Percentiles rank a stretch among this genome's conserved stretches.
phyloP scores from a whole-genome alignment of 2,113 vertebrate genomes.

The Progne subis region DNA sequence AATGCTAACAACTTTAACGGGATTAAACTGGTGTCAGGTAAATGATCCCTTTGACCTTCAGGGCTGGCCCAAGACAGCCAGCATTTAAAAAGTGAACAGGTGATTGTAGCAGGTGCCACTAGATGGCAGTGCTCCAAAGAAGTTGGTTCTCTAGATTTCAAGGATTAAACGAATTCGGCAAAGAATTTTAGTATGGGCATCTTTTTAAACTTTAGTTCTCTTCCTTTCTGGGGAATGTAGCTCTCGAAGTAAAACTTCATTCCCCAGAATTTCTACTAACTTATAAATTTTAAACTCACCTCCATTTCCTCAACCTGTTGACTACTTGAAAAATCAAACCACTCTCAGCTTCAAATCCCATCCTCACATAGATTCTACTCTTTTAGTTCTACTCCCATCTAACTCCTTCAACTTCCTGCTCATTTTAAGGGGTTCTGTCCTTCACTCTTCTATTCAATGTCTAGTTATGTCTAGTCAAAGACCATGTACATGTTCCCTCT shows the following conservation, averaged over 20 bases:
- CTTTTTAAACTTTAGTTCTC: not conserved
- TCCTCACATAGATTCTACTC: not conserved
- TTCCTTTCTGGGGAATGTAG: not conserved
- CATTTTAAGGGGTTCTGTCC: not conserved
- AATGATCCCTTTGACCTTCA: slow-evolving; percentile 19
- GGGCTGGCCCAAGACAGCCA: not conserved
- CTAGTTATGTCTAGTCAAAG: not conserved
- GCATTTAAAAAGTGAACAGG: not conserved
- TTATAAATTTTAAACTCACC: not conserved
- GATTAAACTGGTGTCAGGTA: not conserved
- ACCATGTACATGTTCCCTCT: not conserved
- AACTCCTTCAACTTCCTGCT: not conserved
- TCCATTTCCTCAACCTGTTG: not conserved
- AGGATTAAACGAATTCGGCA: not conserved
- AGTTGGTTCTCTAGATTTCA: not conserved
- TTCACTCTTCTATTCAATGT: not conserved
- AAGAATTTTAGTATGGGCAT: not conserved
- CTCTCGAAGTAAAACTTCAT: not conserved
- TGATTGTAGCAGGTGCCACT: not conserved
- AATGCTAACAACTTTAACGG: not conserved
- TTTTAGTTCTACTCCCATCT: not conserved
- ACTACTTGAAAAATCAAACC: not conserved
- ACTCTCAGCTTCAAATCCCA: not conserved
- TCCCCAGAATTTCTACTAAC: not conserved
- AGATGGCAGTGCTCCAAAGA: slow-evolving; percentile 60